These are phyloP conservation scores for Fabriciana adippe DNA, from an alignment of 2,888 invertebrate genomes.

Conservation along the genomic window DNA sequence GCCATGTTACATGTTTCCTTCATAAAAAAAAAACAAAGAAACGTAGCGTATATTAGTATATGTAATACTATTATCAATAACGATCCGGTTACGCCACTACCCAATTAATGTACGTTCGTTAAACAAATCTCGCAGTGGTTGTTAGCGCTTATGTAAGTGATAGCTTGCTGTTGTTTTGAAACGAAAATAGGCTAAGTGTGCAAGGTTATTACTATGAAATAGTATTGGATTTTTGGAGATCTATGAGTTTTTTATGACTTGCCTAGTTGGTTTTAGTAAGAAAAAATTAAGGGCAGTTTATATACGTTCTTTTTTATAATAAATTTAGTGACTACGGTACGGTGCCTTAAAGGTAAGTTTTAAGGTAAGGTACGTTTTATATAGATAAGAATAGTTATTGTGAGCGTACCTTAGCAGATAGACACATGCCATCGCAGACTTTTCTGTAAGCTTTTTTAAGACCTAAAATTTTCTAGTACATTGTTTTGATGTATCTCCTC, in stretches of 20 bases:
- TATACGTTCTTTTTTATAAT: no score
- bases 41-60: not conserved
- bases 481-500: no score
- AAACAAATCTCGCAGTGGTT: conserved; percentile 17
- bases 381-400: no score
- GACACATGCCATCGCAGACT: no score
- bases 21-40: not conserved
- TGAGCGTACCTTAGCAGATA: no score
- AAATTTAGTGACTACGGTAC: no score
- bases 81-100: conserved; percentile 6
- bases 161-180: conserved; percentile 10
- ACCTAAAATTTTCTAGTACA: no score
- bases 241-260: not conserved
- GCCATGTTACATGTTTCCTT: no score
- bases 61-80: conserved; percentile 1
- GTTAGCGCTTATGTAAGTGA: conserved; percentile 28
- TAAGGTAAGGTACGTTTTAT: no score
- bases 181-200: conserved; percentile 22
- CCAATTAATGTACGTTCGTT: conserved; percentile 21
- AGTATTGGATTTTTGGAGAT: not conserved
- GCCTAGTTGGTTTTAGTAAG: not conserved
- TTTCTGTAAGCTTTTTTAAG: no score
- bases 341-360: no score
- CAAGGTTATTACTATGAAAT: conserved; percentile 14
- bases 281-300: no score